Conservation (phyloP, 2,797 vertebrate genomes). For the Hipposideros larvatus region DNA sequence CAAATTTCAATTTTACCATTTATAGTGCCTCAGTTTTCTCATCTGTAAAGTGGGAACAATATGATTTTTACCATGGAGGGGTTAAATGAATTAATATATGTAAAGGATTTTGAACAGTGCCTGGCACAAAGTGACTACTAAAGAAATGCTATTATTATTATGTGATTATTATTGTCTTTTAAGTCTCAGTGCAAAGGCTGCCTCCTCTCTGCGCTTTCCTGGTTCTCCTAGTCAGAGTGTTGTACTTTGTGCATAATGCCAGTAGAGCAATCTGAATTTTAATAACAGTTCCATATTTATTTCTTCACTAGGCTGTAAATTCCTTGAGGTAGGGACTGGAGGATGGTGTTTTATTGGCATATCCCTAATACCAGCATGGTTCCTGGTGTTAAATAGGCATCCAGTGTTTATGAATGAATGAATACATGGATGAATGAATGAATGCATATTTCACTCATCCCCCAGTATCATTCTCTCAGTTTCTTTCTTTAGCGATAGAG, state of each 20-base stretch:
- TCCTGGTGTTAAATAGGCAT: not conserved
- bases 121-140: not conserved
- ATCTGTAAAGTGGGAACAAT: conserved; percentile 1
- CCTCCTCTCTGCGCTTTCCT: not conserved
- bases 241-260: not conserved
- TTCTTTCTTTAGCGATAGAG: not conserved
- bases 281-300: not conserved
- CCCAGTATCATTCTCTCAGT: not conserved
- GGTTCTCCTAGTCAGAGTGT: not conserved
- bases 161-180: not conserved
- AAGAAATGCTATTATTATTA: not conserved
- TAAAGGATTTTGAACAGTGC: not conserved
- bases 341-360: not conserved
- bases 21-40: not conserved
- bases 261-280: not conserved
- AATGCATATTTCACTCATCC: not conserved
- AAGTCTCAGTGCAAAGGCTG: not conserved
- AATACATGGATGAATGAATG: not conserved
- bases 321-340: not conserved
- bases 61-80: not conserved
- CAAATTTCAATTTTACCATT: not conserved
- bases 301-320: conserved; percentile 16
- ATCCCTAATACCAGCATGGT: not conserved
- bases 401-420: not conserved
- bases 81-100: not conserved